Evolutionary conservation across 2,888 invertebrate species (phyloP), one percentile per base, ranked within the genome.

Genomic region (Lingula anatina): DNA sequence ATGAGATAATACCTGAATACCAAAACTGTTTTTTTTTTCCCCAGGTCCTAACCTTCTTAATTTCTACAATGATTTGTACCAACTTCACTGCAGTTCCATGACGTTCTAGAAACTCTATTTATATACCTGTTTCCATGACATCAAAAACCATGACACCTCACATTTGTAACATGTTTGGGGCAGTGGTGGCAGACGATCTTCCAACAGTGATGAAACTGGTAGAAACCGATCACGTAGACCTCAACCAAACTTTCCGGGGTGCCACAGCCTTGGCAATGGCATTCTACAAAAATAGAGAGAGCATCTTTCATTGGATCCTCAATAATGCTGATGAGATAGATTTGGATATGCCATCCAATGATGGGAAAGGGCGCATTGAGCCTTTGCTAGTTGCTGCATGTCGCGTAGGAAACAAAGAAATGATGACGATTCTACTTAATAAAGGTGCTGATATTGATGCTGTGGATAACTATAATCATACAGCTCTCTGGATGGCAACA

Each of bases 381-480:
- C 71, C 76, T 9, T 76, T 76, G 2, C 56, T 77, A 9, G 71
- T 75, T 39, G 71, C 73, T 31, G 75, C 76, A 7, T 74, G 75
- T 50, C 66, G 77, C 26, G 64, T 76, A 53, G 72, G 71, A 54
- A 68, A 70, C 51, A 53, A 59, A 43, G 65, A 65, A 49, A 71
- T 70, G n/a, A 73, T 72, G 23, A 54, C 62, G 20, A 56, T 65
- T 18, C 60, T 77, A 20, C 53, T 75, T 4, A 59, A 63, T 47
- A 57, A 60, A 53, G 67, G 70, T 38, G 73, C 73, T 24, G 70
- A 77, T 49, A 62, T 70, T 41, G 70, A 73, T 55, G 60, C 60
- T 36, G 57, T 56, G 26, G 72, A 72, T 50, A 62, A 61, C 47
- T 60, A 61, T 42, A 66, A 66, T 25, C 68, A 67, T 46, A 67